Base-by-base conservation (phyloP, 2,888 invertebrate species). In the Nymphalis urticae region DNA sequence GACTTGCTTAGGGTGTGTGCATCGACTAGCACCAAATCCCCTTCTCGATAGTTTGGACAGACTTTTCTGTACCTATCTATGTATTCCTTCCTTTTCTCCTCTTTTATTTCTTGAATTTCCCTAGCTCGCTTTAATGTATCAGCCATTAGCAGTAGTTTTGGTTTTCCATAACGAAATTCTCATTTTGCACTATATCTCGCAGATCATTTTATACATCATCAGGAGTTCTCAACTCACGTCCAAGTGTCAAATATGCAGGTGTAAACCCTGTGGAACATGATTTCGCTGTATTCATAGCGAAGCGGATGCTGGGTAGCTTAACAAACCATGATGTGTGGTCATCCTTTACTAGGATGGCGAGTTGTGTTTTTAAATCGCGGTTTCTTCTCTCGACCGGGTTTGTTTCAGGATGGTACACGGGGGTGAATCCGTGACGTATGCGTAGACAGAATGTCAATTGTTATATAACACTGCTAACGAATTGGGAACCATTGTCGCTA, bases 251-350 rank as follows among this genome's bases (percentile, higher is more conserved):
- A 21, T 75, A 80, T 0, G 77, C 79, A 0, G 79, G 75, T 0
- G 74, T 72, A 9, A 47, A 62, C 0, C 67, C 72, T 0, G 75
- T 78, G 1, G 71, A 16, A 4, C 67, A 64, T 64, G 24, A 54
- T 24, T 16, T 19, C 17, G 79, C 76, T 0, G 82, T 79, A 56
- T 87, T 88, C 78, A 86, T 82, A 0, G 85, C 82, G 64, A 86
- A 88, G 0, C 86, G 70, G 0, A 86, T 81, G 2, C 75, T 64
- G 0, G 84, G 75, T 2, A 88, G 64, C 5, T 79, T 73, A 0
- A 78, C 75, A 3, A 71, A 48, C 84, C 84, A 87, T 2, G 19
- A 48, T 0, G 54, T 21, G 63, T 85, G 85, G 10, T 81, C 51
- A 10, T 64, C 66, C 27, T 21, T 58, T 0, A 73, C 63, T 0